Conservation (phyloP, 2,797 vertebrate genomes). For the Gallirallus australis region DNA sequence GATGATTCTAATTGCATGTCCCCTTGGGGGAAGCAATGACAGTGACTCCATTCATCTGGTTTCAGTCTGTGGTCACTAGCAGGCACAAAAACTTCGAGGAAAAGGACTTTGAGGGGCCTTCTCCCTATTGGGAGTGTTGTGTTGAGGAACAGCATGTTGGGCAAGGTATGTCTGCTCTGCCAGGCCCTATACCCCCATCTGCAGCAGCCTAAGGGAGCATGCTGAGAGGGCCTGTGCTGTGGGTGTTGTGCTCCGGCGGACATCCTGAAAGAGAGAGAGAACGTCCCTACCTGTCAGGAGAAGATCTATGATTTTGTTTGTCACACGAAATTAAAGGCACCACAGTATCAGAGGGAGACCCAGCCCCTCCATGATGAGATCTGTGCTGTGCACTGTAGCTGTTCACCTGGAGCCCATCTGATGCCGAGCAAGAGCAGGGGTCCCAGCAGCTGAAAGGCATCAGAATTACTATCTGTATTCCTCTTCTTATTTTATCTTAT, state of each 20-base stretch:
- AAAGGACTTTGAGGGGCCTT: background rate
- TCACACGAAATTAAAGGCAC: background rate
- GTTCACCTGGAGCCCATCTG: background rate
- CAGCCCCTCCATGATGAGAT: background rate
- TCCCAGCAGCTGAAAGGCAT: background rate
- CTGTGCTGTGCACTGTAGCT: background rate
- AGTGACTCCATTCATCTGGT: background rate
- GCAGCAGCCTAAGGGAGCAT: background rate
- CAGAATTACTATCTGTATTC: background rate
- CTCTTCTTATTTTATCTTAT: background rate
- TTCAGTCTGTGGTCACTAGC: background rate
- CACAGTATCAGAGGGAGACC: background rate
- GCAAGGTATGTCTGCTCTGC: background rate
- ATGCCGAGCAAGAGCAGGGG: background rate
- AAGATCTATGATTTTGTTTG: background rate
- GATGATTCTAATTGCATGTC: background rate
- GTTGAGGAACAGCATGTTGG: background rate
- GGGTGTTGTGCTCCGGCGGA: background rate
- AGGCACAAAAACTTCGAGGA: slow-evolving; percentile 2
- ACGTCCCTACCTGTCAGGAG: background rate
- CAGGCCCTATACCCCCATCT: fast-evolving
- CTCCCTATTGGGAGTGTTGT: background rate
- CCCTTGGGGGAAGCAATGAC: background rate
- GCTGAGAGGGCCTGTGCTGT: background rate
- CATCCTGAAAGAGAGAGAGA: background rate